Conservation (phyloP, 2,888 invertebrate genomes). For the Dasysyrphus tricinctus region DNA sequence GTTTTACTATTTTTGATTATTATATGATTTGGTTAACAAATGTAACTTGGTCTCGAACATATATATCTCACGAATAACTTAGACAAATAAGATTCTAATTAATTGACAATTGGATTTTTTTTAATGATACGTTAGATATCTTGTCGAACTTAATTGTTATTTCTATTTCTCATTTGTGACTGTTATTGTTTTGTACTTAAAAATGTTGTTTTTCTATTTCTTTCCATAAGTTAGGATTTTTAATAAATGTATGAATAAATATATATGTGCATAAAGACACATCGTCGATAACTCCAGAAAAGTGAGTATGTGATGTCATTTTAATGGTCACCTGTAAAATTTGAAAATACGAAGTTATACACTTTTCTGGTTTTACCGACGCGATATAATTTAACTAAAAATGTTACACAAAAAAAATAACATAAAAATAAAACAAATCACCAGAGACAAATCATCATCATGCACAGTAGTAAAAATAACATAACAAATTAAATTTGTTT, state of each 20-base stretch:
- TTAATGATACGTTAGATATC: conserved; percentile 42
- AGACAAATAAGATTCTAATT: conserved; percentile 54
- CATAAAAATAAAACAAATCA: conserved; percentile 78
- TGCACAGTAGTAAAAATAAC: conserved; percentile 76
- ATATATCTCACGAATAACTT: conserved; percentile 34
- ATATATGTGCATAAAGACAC: background rate
- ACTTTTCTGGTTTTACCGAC: background rate
- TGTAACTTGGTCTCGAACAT: conserved; percentile 63
- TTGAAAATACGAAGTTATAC: background rate
- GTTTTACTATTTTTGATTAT: conserved; percentile 36
- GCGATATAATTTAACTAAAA: conserved; percentile 65
- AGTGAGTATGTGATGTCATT: background rate
- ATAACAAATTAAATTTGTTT: conserved; percentile 29
- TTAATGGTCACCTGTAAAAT: background rate
- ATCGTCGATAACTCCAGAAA: background rate
- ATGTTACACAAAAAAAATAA: conserved; percentile 73
- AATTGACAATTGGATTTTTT: conserved; percentile 66
- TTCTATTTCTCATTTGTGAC: conserved; percentile 38
- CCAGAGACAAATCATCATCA: conserved; percentile 75
- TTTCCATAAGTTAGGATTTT: conserved; percentile 13
- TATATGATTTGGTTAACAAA: conserved; percentile 54
- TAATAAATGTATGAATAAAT: background rate
- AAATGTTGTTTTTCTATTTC: conserved; percentile 27
- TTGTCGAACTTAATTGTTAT: conserved; percentile 35
- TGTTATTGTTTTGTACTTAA: conserved; percentile 44